Conservation (phyloP, 2,797 vertebrate species). For the Columba guinea region DNA sequence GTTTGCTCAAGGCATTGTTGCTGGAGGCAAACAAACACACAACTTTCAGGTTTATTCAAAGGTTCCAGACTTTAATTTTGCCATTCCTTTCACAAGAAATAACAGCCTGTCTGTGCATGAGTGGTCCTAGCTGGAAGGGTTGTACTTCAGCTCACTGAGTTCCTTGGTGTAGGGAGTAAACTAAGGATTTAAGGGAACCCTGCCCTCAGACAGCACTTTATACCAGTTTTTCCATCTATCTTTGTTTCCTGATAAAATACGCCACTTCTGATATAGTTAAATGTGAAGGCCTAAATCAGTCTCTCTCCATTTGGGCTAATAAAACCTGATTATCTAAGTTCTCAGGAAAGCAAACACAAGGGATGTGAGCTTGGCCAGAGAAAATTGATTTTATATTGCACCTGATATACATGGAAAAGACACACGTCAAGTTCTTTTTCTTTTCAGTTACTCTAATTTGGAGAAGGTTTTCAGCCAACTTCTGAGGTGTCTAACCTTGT, state of each 20-base stretch:
- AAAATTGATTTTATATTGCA: constrained; percentile 20
- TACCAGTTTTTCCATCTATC: not conserved
- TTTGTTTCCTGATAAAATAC: not conserved
- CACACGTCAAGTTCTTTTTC: not conserved
- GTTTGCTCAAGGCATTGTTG: not conserved
- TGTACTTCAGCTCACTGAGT: not conserved
- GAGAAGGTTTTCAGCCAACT: not conserved
- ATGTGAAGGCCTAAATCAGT: not conserved
- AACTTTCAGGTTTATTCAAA: not conserved
- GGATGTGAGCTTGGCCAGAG: not conserved
- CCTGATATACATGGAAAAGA: not conserved
- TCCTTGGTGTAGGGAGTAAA: not conserved
- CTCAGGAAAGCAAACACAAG: constrained; percentile 4
- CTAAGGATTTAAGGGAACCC: not conserved
- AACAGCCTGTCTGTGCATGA: rapidly evolving
- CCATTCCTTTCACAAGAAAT: not conserved
- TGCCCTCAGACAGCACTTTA: not conserved
- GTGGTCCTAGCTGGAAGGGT: not conserved
- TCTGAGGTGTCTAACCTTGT: not conserved
- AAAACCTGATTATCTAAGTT: constrained; percentile 19
- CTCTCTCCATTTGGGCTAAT: not conserved
- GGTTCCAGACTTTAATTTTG: not conserved
- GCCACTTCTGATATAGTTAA: not conserved
- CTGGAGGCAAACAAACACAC: not conserved
- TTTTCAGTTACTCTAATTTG: not conserved